Base-by-base conservation (phyloP, 1,140 invertebrate species). In the Brachionus calyciflorus region DNA sequence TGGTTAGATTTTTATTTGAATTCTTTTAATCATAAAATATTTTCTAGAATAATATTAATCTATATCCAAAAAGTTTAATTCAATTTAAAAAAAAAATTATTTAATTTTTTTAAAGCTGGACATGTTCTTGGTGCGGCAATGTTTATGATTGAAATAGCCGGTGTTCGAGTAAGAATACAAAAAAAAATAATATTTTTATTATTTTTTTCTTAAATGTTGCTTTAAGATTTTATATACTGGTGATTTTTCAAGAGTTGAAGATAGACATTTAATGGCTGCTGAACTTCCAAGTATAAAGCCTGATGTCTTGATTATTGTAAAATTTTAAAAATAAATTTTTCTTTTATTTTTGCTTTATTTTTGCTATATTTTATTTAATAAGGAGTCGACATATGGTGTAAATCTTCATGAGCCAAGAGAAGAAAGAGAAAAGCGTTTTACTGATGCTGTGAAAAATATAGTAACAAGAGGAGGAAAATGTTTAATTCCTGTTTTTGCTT, bases 101-200 rank as follows among this genome's bases (percentile, higher is more conserved):
- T 5, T 46, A 19, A 53, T 21, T 49, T 49, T 21, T 30, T 19
- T 40, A 14, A 17, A 73, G 76, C 85, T 21, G 97, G 97, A 0
- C 97, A 99, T 85, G 97, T 99, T 0, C 85, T 99, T 0, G 97
- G 97, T 0, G 97, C 97, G 6, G 96, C 96, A 28, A 99, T 99
- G 96, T 99, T 99, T 82, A 98, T 99, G 94, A 95, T 99, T 76
- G 96, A 99, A 88, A 99, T 99, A 78, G 96, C 96, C 65, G 96
- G 94, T 28, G 92, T 96, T 14, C 94, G 94, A 87, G 90, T 91
- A 80, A 79, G 46, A 78, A 30, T 37, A 9, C 12, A 5, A 37
- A 26, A 33, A 26, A 19, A 37, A 46, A 12, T 24, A 26, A 9
- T 24, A 12, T 12, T 17, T 53, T n/a, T 44, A 28, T n/a, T 51